phyloP scores from a whole-genome alignment of 2,113 vertebrate genomes.

The Scortum barcoo region DNA sequence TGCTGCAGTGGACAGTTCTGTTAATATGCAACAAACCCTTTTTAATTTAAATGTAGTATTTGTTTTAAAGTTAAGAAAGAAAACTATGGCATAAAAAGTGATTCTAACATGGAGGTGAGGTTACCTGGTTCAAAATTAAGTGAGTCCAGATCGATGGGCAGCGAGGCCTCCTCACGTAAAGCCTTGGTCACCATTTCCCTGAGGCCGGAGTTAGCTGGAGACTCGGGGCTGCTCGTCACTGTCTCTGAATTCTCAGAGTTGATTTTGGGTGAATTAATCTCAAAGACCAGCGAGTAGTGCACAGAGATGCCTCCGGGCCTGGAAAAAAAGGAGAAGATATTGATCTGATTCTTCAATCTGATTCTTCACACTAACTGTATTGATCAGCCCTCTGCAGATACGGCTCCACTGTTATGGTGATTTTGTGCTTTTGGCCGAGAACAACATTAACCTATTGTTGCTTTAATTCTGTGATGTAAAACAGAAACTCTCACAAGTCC shows the following conservation, averaged over 20 bases:
- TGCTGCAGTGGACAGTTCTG: neutral
- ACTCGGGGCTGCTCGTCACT: slow-evolving; percentile 55
- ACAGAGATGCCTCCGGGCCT: slow-evolving; percentile 87
- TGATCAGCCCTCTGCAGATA: neutral
- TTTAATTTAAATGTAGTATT: neutral
- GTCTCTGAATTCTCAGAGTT: slow-evolving; percentile 74
- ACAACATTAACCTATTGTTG: no score
- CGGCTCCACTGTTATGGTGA: neutral
- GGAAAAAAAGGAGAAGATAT: slow-evolving; percentile 23
- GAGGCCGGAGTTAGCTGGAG: slow-evolving; percentile 77
- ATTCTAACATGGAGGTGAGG: neutral
- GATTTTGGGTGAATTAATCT: slow-evolving; percentile 73
- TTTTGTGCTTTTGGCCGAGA: neutral
- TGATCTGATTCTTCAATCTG: neutral
- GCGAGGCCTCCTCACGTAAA: slow-evolving; percentile 86
- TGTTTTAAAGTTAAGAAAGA: neutral
- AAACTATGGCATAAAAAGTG: neutral
- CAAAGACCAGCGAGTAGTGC: slow-evolving; percentile 87
- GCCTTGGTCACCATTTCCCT: slow-evolving; percentile 86
- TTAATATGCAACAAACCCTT: neutral
- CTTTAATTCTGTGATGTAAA: neutral
- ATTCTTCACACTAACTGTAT: neutral
- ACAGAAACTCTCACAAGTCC: neutral
- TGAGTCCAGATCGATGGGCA: slow-evolving; percentile 87
- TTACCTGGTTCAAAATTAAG: slow-evolving; percentile 85